Base-by-base conservation (phyloP, 2,113 vertebrate genomes). In the Pampusana beccarii region DNA sequence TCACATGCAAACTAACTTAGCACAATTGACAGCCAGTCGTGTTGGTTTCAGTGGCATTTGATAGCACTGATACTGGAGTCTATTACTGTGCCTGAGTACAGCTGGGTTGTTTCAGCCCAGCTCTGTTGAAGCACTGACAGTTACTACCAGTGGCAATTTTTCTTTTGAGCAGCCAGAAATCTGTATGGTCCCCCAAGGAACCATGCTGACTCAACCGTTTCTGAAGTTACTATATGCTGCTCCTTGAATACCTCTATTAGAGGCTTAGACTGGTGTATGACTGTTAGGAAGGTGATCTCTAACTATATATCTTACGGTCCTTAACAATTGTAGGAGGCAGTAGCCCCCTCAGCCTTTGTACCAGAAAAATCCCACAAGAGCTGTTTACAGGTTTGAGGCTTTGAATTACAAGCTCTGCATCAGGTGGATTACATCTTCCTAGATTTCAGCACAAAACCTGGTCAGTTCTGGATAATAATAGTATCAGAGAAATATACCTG, bases 161-260 rank as follows among this genome's bases (percentile, higher is more conserved):
- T 97, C 77, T 95, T 90, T 34, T 61, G 57, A 51, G 61, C 84
- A 75, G 85, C 51, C 31, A 81, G 60, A 91, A 81, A 81, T 56
- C 31, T 60, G 8, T 79, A 73, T 26, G 13, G 42, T 71, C 96
- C 95, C 90, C 90, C n/a, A 64, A 51, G 90, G 95, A 93, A 38
- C 42, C 53, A 67, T 71, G 51, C 73, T 89, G 84, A 81, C 73
- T 73, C 90, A 92, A 70, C 66, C 64, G 31, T 79, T 97, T 93
- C 84, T 89, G 60, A 70, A 94, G 87, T 54, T 89, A 54, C 73
- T 71, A 2, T 72, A 31, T 26, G 51, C 25, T 74, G 42, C 60
- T 78, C 80, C 42, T 75, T 60, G 42, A 93, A 95, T 87, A 83
- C 84, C 73, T 53, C 56, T 89, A 50, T 92, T 82, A 94, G 53